Evolutionary conservation across 1,140 invertebrate genomes (phyloP).

Genomic region (Sipha flava): DNA sequence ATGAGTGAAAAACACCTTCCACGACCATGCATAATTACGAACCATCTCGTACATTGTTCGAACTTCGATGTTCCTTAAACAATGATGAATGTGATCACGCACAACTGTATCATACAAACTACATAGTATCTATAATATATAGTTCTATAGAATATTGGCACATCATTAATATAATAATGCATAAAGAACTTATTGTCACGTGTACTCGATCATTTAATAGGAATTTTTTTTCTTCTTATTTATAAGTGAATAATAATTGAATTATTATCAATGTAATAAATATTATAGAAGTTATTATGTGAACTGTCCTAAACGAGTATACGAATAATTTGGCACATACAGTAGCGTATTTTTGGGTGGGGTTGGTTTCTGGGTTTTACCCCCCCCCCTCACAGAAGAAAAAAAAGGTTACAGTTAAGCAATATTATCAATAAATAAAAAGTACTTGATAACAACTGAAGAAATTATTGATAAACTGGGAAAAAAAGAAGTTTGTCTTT

Average conservation of each 20-base stretch:
- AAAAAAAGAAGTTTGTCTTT: no score
- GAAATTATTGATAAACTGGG: no score
- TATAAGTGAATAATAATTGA: not conserved
- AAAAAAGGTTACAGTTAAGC: no score
- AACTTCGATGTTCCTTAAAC: not conserved
- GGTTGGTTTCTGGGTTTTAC: no score
- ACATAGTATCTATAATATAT: not conserved
- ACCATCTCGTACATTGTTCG: not conserved
- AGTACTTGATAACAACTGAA: no score
- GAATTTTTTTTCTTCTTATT: not conserved
- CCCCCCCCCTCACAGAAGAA: no score
- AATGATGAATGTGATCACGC: not conserved
- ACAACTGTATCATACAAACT: not conserved
- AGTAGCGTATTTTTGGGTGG: no score
- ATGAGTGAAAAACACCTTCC: slow-evolving; percentile 19
- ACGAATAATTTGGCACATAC: no score
- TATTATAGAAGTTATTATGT: no score
- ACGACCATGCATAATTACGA: slow-evolving; percentile 7
- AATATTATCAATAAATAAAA: no score
- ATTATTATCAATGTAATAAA: not conserved
- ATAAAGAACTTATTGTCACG: not conserved
- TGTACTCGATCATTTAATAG: not conserved
- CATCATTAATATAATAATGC: not conserved
- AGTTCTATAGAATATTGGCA: not conserved
- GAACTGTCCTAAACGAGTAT: no score